phyloP scores from a whole-genome alignment of 2,888 invertebrate species.

The Graphium colonna region DNA sequence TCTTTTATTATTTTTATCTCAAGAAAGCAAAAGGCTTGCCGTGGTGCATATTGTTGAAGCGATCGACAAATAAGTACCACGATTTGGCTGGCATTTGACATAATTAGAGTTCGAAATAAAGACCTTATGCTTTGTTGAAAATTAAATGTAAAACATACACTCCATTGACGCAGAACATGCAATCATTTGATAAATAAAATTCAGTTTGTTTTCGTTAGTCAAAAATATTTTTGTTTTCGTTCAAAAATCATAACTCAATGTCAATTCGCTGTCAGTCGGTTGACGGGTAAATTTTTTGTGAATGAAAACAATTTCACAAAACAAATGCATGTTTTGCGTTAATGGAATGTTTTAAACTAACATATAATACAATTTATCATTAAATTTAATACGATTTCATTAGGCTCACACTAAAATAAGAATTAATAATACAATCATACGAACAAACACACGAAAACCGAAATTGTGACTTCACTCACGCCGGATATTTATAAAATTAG shows the following conservation, averaged over 20 bases:
- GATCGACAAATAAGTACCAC: conserved; percentile 2
- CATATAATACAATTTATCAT: conserved; percentile 73
- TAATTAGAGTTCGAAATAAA: conserved; percentile 22
- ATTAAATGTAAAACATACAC: conserved; percentile 48
- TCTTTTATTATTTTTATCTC: conserved; percentile 48
- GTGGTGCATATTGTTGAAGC: conserved; percentile 15
- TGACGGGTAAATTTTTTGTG: background rate
- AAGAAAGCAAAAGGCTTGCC: conserved; percentile 71
- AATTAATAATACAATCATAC: conserved; percentile 69
- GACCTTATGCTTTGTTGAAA: conserved; percentile 75
- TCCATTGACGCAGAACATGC: conserved; percentile 74
- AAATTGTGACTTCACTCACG: conserved; percentile 52
- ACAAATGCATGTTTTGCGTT: conserved; percentile 67
- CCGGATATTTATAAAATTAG: too few species aligned
- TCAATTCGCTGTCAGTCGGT: background rate
- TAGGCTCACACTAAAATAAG: conserved; percentile 73
- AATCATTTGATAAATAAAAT: conserved; percentile 39
- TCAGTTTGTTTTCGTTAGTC: background rate
- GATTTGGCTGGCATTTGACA: background rate
- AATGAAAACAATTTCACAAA: conserved; percentile 6
- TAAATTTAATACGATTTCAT: conserved; percentile 74
- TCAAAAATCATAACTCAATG: background rate
- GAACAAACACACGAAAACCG: conserved; percentile 49
- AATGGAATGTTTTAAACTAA: conserved; percentile 72
- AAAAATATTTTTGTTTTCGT: background rate